Evolutionary conservation across 2,113 vertebrate genomes (phyloP), one percentile per base, ranked within the genome.

Genomic region (Meles meles): DNA sequence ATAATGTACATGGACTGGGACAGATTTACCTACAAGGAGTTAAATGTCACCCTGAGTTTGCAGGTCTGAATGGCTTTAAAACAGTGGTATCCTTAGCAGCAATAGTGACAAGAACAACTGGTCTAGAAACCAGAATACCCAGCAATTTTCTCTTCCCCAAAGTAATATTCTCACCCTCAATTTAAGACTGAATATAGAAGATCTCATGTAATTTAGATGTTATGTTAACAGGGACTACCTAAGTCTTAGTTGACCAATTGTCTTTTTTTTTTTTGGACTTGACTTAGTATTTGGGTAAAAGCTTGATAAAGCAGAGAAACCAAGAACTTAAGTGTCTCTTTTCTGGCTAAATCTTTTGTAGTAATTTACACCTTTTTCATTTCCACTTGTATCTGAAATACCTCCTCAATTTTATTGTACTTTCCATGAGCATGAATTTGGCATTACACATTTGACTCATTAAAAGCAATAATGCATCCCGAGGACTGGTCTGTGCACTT

Each of bases 361-460:
- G 92, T 93, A 74, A 86, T 93, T 94, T 71, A 83, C 55, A 96
- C 89, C 37, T 86, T 97, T 96, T 55, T 52, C 55, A 42, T 92
- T 97, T 83, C 95, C 74, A 1, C 31, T 90, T 85, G 63, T 61
- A 88, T 98, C 77, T 82, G 61, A 94, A 98, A 95, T 94, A 85
- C 80, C 84, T 85, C 83, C 39, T 91, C 94, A 95, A 3, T 23
- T 6, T 79, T 87, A 34, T 52, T 69, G 2, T 5, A 44, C 88
- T 6, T 57, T 94, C 29, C 8, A 6, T 3, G 44, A 47, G 13
- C 72, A 25, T 31, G 42, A 49, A n/a, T 20, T 13, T 11, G 52
- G 57, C 93, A 17, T 21, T 12, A 65, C 10, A 1, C 10, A 31
- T 67, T 34, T 31, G 17, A 8, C 44, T 52, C 37, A 23, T 49